phyloP scores from a whole-genome alignment of 2,113 vertebrate species.

The Phoenicopterus ruber region DNA sequence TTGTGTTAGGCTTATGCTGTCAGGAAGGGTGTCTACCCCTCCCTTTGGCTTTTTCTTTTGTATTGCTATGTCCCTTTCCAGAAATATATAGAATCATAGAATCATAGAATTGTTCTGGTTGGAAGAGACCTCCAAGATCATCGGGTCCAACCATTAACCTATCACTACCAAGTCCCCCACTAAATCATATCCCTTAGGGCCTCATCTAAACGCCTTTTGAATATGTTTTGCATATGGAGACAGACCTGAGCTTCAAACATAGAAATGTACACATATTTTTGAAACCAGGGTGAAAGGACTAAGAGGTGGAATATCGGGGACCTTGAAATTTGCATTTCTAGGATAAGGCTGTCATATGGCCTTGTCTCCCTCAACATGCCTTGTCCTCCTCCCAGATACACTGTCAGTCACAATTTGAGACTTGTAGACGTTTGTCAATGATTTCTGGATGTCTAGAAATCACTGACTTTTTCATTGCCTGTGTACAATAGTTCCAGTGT shows the following conservation, averaged over 20 bases:
- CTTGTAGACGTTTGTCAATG: background rate
- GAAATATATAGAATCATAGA: background rate
- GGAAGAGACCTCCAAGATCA: no score
- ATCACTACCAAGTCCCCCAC: no score
- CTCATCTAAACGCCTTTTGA: no score
- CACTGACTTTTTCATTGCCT: background rate
- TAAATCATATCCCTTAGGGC: no score
- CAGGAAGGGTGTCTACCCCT: background rate
- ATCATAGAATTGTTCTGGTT: no score
- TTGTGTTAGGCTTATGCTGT: background rate
- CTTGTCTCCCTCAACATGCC: background rate
- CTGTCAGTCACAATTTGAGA: background rate
- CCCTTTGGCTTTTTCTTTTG: background rate
- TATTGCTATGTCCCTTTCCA: background rate
- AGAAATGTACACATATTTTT: background rate
- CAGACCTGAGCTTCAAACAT: background rate
- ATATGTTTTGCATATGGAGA: background rate
- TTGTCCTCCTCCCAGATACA: background rate
- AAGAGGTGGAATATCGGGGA: background rate
- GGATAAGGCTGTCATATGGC: background rate
- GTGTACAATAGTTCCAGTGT: background rate
- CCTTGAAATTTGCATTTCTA: background rate
- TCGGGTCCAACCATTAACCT: no score
- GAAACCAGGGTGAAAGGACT: background rate
- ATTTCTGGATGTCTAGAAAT: background rate